Evolutionary conservation across 2,797 vertebrate genomes (phyloP).

Genomic region (Pseudochirops corinnae): DNA sequence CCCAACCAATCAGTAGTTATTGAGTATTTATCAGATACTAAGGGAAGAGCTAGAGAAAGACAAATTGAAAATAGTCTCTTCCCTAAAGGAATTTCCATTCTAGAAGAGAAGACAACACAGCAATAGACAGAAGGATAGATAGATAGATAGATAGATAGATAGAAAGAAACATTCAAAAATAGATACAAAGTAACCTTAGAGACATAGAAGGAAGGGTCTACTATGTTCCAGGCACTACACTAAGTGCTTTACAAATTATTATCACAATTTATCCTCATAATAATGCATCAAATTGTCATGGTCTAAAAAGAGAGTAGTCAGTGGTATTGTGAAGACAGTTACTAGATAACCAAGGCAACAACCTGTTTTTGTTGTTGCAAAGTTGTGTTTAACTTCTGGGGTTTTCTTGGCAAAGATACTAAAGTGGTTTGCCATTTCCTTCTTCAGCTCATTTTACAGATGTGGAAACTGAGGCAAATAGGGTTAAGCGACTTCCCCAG

Average conservation of each 20-base stretch:
- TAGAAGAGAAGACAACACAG: neutral
- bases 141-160: neutral
- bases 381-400: neutral
- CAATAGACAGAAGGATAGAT: neutral
- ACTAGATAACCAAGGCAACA: neutral
- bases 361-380: neutral
- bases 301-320: neutral
- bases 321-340: neutral
- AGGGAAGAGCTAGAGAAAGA: neutral
- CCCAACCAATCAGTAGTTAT: neutral
- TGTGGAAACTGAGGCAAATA: neutral
- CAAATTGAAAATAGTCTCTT: neutral
- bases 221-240: neutral
- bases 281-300: neutral
- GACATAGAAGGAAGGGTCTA: neutral
- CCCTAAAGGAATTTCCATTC: neutral
- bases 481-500: neutral
- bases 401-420: neutral
- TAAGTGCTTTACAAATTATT: neutral
- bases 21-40: neutral
- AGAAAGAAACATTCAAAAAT: neutral
- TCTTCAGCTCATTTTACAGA: neutral
- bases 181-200: neutral
- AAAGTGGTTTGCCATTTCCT: neutral
- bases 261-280: neutral